Base-by-base conservation (phyloP, 2,113 vertebrate species). In the Tringa solitaria region DNA sequence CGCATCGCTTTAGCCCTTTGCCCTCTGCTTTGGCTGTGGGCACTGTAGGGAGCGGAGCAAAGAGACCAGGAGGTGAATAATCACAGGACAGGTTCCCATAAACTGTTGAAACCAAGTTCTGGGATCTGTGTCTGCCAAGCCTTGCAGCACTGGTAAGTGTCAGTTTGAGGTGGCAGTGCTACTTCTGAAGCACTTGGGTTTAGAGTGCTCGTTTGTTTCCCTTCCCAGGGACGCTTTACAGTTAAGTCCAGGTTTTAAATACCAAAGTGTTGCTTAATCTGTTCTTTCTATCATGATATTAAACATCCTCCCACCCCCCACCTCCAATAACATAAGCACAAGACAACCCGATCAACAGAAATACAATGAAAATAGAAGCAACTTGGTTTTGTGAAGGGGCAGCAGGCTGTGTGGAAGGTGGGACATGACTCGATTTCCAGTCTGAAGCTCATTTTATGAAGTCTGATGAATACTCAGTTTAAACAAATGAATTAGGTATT, bases 401-500 rank as follows among this genome's bases (percentile, higher is more conserved):
- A 10, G 54, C 27, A 32, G 75, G 73, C 65, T 75, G 41, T 16
- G 51, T 14, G 57, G 37, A 32, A 61, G 63, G 18, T 65, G 85
- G 73, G 83, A 22, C 60, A 4, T 14, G 60, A 3, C 61, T 87
- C 9, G 51, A 37, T 94, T 89, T 79, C 70, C 81, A 91, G 48
- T 57, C 39, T 60, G 33, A 35, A 57, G 80, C 86, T 88, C 1
- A 1, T 91, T 91, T 64, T 43, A 33, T 11, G 56, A n/a, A 75
- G 57, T 28, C 84, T 77, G 87, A 51, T 24, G 90, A 83, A 45
- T 32, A 11, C 89, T 88, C 14, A 2, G 50, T 87, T 87, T 80
- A 68, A 92, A 35, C 94, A 94, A 80, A 81, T 61, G 74, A 87
- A 22, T 93, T 95, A 17, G 51, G 4, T 96, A 51, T 87, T 80